A percentile compares a stretch with the other conserved stretches of the same genome.
phyloP scores from a whole-genome alignment of 2,888 invertebrate species.

The Tricholauxania praeusta region DNA sequence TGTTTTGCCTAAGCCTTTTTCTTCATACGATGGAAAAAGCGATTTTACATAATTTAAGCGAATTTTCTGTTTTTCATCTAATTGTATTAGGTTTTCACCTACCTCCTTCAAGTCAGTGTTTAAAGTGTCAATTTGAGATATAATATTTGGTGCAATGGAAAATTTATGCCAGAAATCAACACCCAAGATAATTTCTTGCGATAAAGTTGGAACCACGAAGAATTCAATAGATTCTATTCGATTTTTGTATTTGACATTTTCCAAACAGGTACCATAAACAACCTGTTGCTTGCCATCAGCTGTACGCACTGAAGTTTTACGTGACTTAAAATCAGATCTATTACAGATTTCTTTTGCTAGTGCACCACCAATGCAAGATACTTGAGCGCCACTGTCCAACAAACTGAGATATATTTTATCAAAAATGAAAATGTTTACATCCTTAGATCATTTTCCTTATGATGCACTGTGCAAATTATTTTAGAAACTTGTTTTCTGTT shows the following conservation, averaged over 20 bases:
- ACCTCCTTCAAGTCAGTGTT: neutral
- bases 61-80: neutral
- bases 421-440: slow-evolving; percentile 9
- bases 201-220: slow-evolving; percentile 20
- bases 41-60: neutral
- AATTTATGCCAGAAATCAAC: slow-evolving; percentile 32
- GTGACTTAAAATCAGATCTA: neutral
- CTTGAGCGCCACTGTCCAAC: slow-evolving; percentile 32
- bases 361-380: slow-evolving; percentile 32
- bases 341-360: slow-evolving; percentile 17
- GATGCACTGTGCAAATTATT: slow-evolving; percentile 21
- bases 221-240: slow-evolving; percentile 8
- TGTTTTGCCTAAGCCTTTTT: slow-evolving; percentile 21
- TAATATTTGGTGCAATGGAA: slow-evolving; percentile 14
- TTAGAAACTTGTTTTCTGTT: slow-evolving; percentile 9
- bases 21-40: neutral
- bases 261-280: slow-evolving; percentile 17
- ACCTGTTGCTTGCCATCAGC: slow-evolving; percentile 32
- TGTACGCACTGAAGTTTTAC: slow-evolving; percentile 20
- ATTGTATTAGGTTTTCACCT: neutral
- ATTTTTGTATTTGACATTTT: slow-evolving; percentile 10
- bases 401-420: slow-evolving; percentile 13
- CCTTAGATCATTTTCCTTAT: slow-evolving; percentile 8
- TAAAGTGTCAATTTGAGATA: slow-evolving; percentile 2
- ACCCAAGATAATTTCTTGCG: slow-evolving; percentile 23